Evolutionary conservation across 2,888 invertebrate species (phyloP), one percentile per base, ranked within the genome.

Genomic region (Limnephilus rhombicus): DNA sequence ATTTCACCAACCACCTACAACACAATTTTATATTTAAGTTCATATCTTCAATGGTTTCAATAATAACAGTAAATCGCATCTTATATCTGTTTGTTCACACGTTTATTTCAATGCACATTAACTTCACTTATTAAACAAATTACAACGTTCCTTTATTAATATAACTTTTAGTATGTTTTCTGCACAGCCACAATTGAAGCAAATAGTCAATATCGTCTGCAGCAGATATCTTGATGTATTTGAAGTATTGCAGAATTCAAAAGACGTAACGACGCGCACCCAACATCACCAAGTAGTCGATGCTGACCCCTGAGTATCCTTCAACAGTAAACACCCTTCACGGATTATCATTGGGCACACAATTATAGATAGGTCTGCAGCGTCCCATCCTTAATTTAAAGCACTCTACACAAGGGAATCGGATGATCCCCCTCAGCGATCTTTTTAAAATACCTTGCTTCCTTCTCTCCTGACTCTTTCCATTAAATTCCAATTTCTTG

Each of bases 401-500:
- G 68, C 68, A 68, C 7, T 4, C 9, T 9, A 9, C 24, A 68
- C 68, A 68, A 9, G 68, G 68, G 2, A 68, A 68, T 68, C n/a
- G 24, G 68, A 68, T n/a, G 24, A 68, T n/a, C 2, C 24, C 68
- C 68, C 68, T 68, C 68, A n/a, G n/a, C 68, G 68, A 68, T 68
- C 68, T 68, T 68, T 68, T 68, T 9, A 68, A 68, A 68, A 68
- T n/a, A n/a, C 9, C 5, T 1, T 68, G n/a, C 68, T 68, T 68
- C 2, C 24, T 68, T n/a, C 68, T 68, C 94, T 91, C 91, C 29
- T 95, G 95, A 93, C 95, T 95, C 91, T 94, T 92, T 90, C 95
- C 95, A 29, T 94, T 94, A 45, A 94, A 94, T 93, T 95, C 95
- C 1, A 95, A 95, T 91, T 92, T 95, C 91, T 94, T 95, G 34